phyloP scores from a whole-genome alignment of 2,888 invertebrate genomes.

The Andrena marginata region DNA sequence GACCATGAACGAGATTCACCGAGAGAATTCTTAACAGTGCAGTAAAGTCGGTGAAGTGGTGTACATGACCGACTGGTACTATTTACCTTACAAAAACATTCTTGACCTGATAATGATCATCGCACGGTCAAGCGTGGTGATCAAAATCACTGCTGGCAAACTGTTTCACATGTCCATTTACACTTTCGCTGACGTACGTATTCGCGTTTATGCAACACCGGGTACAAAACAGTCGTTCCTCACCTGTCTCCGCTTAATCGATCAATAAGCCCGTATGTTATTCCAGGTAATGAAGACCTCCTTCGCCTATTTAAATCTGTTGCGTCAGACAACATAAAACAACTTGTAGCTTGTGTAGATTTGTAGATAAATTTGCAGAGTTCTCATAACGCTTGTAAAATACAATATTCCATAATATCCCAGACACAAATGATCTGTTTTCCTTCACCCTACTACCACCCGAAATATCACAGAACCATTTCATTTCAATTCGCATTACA shows the following conservation, averaged over 20 bases:
- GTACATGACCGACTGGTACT: slow-evolving; percentile 78
- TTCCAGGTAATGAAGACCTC: slow-evolving; percentile 57
- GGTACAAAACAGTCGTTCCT: neutral
- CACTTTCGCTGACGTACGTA: slow-evolving; percentile 76
- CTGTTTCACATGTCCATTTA: slow-evolving; percentile 73
- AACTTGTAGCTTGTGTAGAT: neutral
- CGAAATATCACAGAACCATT: no score
- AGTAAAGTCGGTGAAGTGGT: slow-evolving; percentile 72
- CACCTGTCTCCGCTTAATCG: neutral
- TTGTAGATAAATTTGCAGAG: neutral
- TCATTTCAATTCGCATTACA: no score
- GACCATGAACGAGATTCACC: neutral
- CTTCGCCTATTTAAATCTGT: slow-evolving; percentile 53
- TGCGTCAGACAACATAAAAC: slow-evolving; percentile 34
- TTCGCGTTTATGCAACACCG: no score
- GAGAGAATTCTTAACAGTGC: slow-evolving; percentile 63
- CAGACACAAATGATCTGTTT: neutral
- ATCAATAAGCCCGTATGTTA: neutral
- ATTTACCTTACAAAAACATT: slow-evolving; percentile 67
- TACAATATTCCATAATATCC: neutral
- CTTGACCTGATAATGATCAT: slow-evolving; percentile 73
- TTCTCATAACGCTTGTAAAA: neutral
- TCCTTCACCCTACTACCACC: neutral
- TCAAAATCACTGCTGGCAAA: slow-evolving; percentile 78
- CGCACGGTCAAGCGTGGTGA: slow-evolving; percentile 66